These are phyloP conservation scores for Apteryx owenii DNA, from an alignment of 2,113 vertebrate species.

Conservation along the genomic window DNA sequence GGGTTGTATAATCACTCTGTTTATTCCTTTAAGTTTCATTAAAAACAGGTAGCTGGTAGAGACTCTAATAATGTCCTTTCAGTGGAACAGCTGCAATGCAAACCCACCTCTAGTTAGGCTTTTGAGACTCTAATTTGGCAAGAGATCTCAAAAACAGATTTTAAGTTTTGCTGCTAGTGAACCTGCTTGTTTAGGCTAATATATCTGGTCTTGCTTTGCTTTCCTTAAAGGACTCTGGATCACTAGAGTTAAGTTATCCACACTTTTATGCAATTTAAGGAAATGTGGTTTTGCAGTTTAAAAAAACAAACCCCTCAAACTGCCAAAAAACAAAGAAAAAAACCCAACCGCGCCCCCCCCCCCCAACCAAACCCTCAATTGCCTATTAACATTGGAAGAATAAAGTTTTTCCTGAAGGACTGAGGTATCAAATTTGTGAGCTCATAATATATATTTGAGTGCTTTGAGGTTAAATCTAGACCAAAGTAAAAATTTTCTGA, in stretches of 20 bases:
- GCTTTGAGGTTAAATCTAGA: background rate
- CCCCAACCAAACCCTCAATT: background rate
- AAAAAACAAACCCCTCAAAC: background rate
- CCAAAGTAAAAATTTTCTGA: background rate
- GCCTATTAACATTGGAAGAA: background rate
- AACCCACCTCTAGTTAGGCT: background rate
- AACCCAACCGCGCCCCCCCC: too few species aligned
- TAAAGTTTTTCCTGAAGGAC: background rate
- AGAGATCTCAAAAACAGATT: background rate
- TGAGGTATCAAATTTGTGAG: background rate
- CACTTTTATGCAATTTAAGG: accelerated
- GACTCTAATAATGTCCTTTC: background rate
- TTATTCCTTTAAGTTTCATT: too few species aligned
- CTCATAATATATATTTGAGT: accelerated
- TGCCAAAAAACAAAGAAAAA: too few species aligned
- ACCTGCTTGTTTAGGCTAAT: background rate
- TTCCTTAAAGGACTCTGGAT: background rate
- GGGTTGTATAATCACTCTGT: too few species aligned
- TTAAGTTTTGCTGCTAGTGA: background rate
- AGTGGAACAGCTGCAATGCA: background rate
- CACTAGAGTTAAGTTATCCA: background rate
- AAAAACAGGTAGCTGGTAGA: background rate
- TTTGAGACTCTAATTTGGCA: background rate
- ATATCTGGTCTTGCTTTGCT: background rate
- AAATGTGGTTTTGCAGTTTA: background rate